Conservation (phyloP, 2,888 invertebrate species). For the Lomographa bimaculata region DNA sequence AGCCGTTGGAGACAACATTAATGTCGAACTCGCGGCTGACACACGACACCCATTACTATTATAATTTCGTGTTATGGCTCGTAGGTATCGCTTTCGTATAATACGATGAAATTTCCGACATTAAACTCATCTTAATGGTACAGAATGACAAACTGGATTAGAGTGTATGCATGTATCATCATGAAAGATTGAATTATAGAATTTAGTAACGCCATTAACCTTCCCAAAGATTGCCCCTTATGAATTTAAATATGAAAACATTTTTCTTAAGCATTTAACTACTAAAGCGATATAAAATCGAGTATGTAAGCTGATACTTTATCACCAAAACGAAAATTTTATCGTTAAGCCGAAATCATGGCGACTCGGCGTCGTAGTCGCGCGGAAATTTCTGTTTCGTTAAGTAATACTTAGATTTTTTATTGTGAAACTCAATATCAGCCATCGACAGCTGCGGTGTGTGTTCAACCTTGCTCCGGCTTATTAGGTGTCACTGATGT, state of each 20-base stretch:
- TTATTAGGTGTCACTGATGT: conserved; percentile 27
- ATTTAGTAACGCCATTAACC: conserved; percentile 17
- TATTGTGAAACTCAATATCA: conserved; percentile 56
- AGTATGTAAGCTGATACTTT: conserved; percentile 55
- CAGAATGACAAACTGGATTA: conserved; percentile 25
- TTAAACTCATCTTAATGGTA: conserved; percentile 25
- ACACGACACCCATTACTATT: conserved; percentile 57
- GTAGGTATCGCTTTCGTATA: conserved; percentile 24
- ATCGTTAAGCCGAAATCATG: conserved; percentile 50
- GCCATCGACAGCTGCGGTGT: conserved; percentile 58
- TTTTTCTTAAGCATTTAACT: conserved; percentile 10
- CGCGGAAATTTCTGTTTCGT: conserved; percentile 47
- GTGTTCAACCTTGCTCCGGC: conserved; percentile 42
- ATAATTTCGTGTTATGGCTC: conserved; percentile 48
- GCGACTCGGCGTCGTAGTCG: conserved; percentile 32
- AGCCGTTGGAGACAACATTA: conserved; percentile 44
- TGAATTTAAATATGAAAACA: conserved; percentile 19
- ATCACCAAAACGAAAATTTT: conserved; percentile 44
- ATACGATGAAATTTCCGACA: conserved; percentile 23
- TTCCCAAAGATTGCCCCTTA: conserved; percentile 7
- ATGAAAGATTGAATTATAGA: conserved; percentile 18
- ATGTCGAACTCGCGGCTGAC: conserved; percentile 49
- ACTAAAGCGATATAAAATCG: conserved; percentile 19
- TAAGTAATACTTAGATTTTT: conserved; percentile 46
- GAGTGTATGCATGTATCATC: conserved; percentile 9